Conservation (phyloP, 2,888 invertebrate genomes). For the Caradrina clavipalpis region DNA sequence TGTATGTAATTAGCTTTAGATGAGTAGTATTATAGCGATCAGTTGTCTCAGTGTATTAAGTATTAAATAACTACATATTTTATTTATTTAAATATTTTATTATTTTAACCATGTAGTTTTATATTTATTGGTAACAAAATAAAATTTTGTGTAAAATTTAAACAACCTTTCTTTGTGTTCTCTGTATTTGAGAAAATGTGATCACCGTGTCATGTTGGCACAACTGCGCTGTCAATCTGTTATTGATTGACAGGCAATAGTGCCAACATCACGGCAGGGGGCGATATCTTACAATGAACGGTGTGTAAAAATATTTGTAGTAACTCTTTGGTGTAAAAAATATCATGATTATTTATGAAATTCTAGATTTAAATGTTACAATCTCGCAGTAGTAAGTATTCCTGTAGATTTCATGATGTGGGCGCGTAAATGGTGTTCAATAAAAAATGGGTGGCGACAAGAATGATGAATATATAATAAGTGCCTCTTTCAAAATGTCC, state of each 20-base stretch:
- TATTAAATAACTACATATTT: constrained; percentile 5
- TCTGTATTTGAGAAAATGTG: neutral
- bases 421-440: neutral
- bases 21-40: constrained; percentile 12
- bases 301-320: neutral
- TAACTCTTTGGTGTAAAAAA: neutral
- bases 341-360: neutral
- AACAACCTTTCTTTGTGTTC: neutral
- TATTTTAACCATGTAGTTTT: neutral
- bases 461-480: constrained; percentile 21
- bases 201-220: too few relatives aligned
- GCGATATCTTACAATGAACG: too few relatives aligned
- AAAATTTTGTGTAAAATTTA: neutral
- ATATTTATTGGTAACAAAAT: neutral
- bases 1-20: constrained; percentile 25
- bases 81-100: neutral
- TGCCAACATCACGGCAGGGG: too few relatives aligned
- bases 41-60: constrained; percentile 14
- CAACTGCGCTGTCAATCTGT: too few relatives aligned
- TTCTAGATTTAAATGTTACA: constrained; percentile 6
- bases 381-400: constrained; percentile 1
- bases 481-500: constrained; percentile 50
- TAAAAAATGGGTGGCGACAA: constrained; percentile 5
- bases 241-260: too few relatives aligned
- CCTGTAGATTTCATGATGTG: neutral